Evolutionary conservation across 2,888 invertebrate genomes (phyloP), one percentile per base, ranked within the genome.

Genomic region (Brachycybe producta): DNA sequence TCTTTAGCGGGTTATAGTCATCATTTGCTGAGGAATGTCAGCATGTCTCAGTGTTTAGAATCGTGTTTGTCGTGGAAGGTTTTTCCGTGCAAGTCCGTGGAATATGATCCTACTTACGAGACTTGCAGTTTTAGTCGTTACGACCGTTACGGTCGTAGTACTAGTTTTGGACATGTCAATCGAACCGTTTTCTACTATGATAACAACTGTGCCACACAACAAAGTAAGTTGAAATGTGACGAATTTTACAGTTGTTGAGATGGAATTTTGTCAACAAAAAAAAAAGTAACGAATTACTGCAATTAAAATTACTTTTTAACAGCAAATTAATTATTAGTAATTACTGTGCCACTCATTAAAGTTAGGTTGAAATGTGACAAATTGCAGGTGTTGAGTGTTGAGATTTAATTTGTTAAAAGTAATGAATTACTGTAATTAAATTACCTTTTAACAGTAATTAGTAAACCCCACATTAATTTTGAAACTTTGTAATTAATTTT

Each of bases 141-240:
- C n/a, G 49, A 49, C 49, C 15, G 41, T 13, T 49, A 38, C 13
- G 41, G 27, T 30, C 11, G 40, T 19, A 41, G 49, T n/a, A 49
- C 41, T 19, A 17, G 40, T 21, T 40, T 49, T 19, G 19, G 24
- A 19, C 30, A 26, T 17, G 8, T 15, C 23, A 17, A 28, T 21
- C 40, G 32, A 30, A 40, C 19, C 19, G 21, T 28, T n/a, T 13
- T 49, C 21, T 49, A 49, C 34, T 41, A 30, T 21, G 49, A 49
- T 24, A 49, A 49, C 17, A 41, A 41, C 38, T 49, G 49, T 24
- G 34, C 30, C 3, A 8, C 17, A 15, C 49, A 41, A 13, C 28
- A 32, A 41, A 26, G 47, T 47, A n/a, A 39, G 36, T 47, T 27
- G 11, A 11, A 13, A 38, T n/a, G 17, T 38, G 15, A 13, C 15